Evolutionary conservation across 92 coral and sea anemone species (phyloP).

Genomic region (Actinostola sp.): DNA sequence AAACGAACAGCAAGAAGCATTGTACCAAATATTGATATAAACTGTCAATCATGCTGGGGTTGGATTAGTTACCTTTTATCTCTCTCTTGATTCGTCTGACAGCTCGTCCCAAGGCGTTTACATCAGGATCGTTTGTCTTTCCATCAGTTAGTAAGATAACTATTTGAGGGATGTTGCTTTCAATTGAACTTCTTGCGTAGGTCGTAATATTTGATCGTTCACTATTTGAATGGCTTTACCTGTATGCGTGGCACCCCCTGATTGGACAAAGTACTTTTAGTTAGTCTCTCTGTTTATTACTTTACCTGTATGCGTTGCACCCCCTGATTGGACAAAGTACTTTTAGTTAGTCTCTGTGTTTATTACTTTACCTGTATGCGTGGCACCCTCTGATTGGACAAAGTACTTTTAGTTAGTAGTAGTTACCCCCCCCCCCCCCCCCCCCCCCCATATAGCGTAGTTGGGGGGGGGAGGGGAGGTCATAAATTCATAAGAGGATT

Average conservation of each 20-base stretch:
- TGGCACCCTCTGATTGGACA: slow-evolving; percentile 38
- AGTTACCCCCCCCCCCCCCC: no score
- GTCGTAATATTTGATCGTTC: slow-evolving; percentile 26
- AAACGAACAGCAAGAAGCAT: no score
- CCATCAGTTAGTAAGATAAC: slow-evolving; percentile 59
- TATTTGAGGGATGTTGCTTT: slow-evolving; percentile 22
- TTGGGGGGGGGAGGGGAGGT: no score
- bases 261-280: no score
- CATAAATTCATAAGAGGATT: no score
- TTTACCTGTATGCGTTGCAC: slow-evolving; percentile 52
- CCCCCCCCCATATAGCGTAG: no score
- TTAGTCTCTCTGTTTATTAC: no score
- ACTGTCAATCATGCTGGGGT: not conserved
- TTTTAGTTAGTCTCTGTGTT: no score
- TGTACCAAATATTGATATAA: no score
- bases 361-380: no score
- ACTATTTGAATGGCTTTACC: slow-evolving; percentile 43
- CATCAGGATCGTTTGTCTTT: slow-evolving; percentile 29
- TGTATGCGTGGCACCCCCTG: slow-evolving; percentile 52
- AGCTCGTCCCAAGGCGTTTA: slow-evolving; percentile 18
- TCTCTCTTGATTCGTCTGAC: slow-evolving; percentile 30
- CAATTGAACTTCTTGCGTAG: slow-evolving; percentile 28
- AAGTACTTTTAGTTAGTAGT: no score
- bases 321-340: slow-evolving; percentile 40
- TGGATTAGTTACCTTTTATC: slow-evolving; percentile 34